Percentiles rank a stretch among this genome's conserved stretches.
These are phyloP conservation scores for Thunnus thynnus DNA, from an alignment of 2,113 vertebrate genomes.

Conservation along the genomic window DNA sequence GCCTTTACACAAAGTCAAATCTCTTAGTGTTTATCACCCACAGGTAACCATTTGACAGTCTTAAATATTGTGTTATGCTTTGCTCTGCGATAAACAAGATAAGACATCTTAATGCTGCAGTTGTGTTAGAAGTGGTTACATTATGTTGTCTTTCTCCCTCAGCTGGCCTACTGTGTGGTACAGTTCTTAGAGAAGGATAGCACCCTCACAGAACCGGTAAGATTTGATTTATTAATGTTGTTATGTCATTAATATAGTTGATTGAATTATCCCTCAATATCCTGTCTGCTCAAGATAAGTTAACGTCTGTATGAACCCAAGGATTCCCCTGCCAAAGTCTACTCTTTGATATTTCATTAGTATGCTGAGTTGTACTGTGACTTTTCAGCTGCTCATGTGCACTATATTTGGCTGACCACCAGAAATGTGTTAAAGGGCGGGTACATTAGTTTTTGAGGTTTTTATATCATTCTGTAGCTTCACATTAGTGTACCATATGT, in stretches of 20 bases:
- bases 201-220: slow-evolving; percentile 85
- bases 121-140: not conserved
- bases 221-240: not conserved
- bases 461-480: no score
- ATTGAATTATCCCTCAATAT: slow-evolving; percentile 4
- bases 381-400: not conserved
- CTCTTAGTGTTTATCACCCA: slow-evolving; percentile 98
- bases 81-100: not conserved
- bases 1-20: slow-evolving; percentile 99
- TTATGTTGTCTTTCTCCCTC: not conserved
- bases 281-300: not conserved
- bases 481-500: no score
- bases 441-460: no score
- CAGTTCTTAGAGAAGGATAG: slow-evolving; percentile 86
- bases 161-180: slow-evolving; percentile 85
- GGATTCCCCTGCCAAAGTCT: not conserved
- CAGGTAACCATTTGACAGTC: slow-evolving; percentile 86
- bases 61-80: not conserved
- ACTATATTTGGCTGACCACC: not conserved
- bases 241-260: not conserved
- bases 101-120: not conserved
- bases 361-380: not conserved
- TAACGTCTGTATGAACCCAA: not conserved
- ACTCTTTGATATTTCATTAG: not conserved
- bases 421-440: not conserved